Conservation (phyloP, 2,888 invertebrate species). For the Globia sparganii region DNA sequence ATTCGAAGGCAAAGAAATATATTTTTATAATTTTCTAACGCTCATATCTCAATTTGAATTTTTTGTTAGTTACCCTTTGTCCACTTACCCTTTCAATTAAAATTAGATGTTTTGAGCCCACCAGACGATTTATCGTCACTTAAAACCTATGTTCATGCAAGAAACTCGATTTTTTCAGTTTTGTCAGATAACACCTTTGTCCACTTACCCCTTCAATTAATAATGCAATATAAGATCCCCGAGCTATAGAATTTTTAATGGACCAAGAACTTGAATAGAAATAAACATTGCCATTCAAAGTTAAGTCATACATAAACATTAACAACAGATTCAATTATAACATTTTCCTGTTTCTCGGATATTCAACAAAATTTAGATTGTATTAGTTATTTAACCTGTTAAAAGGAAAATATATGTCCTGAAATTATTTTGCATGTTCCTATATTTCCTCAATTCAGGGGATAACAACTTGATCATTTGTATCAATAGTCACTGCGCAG, state of each 20-base stretch:
- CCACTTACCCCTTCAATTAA: no score
- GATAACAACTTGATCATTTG: slow-evolving; percentile 6
- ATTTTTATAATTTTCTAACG: no score
- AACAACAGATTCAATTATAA: slow-evolving; percentile 21
- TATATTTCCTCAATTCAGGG: neutral
- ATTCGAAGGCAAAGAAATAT: no score
- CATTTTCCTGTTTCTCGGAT: slow-evolving; percentile 30
- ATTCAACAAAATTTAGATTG: neutral
- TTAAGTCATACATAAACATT: slow-evolving; percentile 16
- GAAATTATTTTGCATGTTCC: neutral
- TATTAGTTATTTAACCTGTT: slow-evolving; percentile 6
- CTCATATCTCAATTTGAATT: no score
- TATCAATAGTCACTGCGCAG: no score
- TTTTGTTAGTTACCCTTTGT: no score
- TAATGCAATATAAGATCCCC: neutral
- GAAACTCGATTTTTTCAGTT: no score
- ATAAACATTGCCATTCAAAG: slow-evolving; percentile 7
- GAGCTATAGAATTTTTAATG: neutral
- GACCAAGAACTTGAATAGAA: neutral
- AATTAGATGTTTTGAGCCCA: no score
- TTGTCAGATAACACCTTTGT: no score
- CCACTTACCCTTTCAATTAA: no score
- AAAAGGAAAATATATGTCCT: neutral
- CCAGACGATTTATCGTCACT: no score
- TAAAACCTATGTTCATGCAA: no score